Evolutionary conservation across 2,113 vertebrate species (phyloP).

Genomic region (Polypterus senegalus): DNA sequence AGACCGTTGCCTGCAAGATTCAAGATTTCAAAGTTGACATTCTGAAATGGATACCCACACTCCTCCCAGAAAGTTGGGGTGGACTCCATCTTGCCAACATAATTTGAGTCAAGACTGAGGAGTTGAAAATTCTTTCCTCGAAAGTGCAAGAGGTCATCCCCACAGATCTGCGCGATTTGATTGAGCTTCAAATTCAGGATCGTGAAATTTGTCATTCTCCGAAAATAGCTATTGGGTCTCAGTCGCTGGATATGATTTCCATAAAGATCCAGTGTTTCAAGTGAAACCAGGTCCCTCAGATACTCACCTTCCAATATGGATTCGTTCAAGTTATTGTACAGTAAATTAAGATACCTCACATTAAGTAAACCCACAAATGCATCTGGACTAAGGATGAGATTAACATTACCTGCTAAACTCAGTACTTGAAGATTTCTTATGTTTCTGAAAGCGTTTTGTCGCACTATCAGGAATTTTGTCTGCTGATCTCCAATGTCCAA

Average conservation of each 20-base stretch:
- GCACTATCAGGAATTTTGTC: slow-evolving; percentile 33
- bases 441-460: slow-evolving; percentile 55
- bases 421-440: slow-evolving; percentile 48
- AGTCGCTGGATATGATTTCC: slow-evolving; percentile 48
- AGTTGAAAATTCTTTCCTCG: slow-evolving; percentile 49
- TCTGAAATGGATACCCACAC: slow-evolving; percentile 67
- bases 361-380: slow-evolving; percentile 58
- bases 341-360: slow-evolving; percentile 45
- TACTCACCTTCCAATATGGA: slow-evolving; percentile 51
- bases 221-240: slow-evolving; percentile 58
- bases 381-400: slow-evolving; percentile 45
- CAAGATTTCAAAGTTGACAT: slow-evolving; percentile 42
- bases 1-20: slow-evolving; percentile 47
- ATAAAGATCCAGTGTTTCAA: slow-evolving; percentile 52
- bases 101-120: slow-evolving; percentile 38
- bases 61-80: slow-evolving; percentile 38
- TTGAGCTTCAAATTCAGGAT: slow-evolving; percentile 51
- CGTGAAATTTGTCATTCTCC: slow-evolving; percentile 42
- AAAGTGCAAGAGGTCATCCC: slow-evolving; percentile 58
- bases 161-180: slow-evolving; percentile 46
- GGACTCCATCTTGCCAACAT: slow-evolving; percentile 9
- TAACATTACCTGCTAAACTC: slow-evolving; percentile 38
- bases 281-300: slow-evolving; percentile 53
- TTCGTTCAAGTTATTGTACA: slow-evolving; percentile 38
- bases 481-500: slow-evolving; percentile 48